Base-by-base conservation (phyloP, 2,888 invertebrate genomes). In the Hecatera dysodea region DNA sequence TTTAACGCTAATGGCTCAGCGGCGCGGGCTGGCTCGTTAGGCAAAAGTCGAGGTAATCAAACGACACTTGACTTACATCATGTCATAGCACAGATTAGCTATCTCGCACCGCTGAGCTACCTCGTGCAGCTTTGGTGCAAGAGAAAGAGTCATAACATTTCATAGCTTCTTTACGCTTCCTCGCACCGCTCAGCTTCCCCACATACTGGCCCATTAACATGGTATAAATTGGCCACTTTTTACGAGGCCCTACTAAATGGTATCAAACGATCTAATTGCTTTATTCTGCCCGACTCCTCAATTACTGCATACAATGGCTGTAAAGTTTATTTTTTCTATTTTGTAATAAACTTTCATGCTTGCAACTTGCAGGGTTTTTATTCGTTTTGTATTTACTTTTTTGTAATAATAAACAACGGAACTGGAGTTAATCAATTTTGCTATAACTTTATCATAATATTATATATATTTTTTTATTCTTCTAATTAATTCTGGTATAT, bases 231-330 rank as follows among this genome's bases (percentile, higher is more conserved):
- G 75, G 53, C 74, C 50, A 63, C 59, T 48, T 78, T 82, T 86
- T 73, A 78, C 75, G 75, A 75, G 77, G 77, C 64, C 59, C 66
- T 59, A 75, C 78, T 82, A 84, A 86, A 82, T 84, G 79, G 67
- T 85, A 85, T 85, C 86, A 78, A 64, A 66, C 63, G 60, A 85
- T 86, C 84, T 82, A 86, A 85, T 82, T 82, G 83, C 84, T 86
- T 79, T 84, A 87, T 83, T 84, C 80, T 67, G 33, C 67, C 70
- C 82, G 61, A 55, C 74, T 67, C 63, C 75, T 80, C 76, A 59
- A 78, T 75, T 77, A 75, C 78, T 65, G 77, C 74, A 63, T 61
- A 85, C 82, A 84, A 86, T 84, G 81, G 73, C 57, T 3, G 52
- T 77, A 61, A 61, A 81, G n/a, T 73, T 78, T 75, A 77, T 73